Conservation (phyloP, 2,888 invertebrate genomes). For the Helleia helle region DNA sequence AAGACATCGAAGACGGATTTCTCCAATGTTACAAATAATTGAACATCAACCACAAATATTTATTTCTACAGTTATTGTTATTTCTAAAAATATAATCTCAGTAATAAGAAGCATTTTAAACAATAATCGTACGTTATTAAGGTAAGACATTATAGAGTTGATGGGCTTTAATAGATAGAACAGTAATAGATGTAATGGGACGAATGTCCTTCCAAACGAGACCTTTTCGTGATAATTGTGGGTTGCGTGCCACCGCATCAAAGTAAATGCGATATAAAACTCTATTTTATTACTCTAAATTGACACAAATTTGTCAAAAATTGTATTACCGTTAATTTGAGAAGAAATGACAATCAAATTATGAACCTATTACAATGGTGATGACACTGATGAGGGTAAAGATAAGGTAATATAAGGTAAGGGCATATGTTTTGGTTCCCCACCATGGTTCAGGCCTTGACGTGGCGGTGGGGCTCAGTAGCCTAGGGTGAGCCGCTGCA, state of each 20-base stretch:
- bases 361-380: no score
- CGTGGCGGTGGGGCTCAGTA: no score
- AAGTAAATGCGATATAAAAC: slow-evolving; percentile 70
- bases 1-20: no score
- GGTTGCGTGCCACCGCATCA: slow-evolving; percentile 50
- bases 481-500: no score
- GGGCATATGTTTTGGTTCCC: no score
- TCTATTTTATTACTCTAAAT: slow-evolving; percentile 69
- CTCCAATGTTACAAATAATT: no score
- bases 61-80: not conserved
- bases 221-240: slow-evolving; percentile 51
- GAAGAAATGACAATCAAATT: not conserved
- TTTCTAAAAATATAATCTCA: slow-evolving; percentile 32
- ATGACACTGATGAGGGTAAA: no score
- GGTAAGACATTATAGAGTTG: slow-evolving; percentile 7
- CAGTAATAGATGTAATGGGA: slow-evolving; percentile 18
- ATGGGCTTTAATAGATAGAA: slow-evolving; percentile 13
- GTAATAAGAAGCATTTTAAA: slow-evolving; percentile 41
- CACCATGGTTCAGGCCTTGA: no score
- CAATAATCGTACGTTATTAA: slow-evolving; percentile 13
- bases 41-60: no score
- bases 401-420: no score
- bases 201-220: slow-evolving; percentile 21
- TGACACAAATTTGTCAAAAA: slow-evolving; percentile 67
- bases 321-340: slow-evolving; percentile 40